These are phyloP conservation scores for Scaptomyza parva DNA, from an alignment of 2,888 invertebrate species.

Conservation along the genomic window DNA sequence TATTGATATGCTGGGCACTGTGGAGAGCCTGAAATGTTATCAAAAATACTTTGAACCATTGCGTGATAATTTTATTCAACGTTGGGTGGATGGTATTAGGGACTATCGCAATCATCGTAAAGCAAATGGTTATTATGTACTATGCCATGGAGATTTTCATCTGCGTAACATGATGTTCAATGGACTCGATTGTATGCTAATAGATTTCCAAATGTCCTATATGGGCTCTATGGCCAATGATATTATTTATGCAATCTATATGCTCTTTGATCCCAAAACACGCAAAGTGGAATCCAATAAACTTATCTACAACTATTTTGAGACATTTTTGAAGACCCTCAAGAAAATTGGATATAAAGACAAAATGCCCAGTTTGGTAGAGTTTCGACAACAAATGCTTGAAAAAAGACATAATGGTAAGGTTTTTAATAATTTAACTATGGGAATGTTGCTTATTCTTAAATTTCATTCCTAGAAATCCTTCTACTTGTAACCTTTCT, in stretches of 20 bases:
- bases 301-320: slow-evolving; percentile 61
- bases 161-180: slow-evolving; percentile 69
- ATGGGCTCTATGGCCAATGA: slow-evolving; percentile 60
- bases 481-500: slow-evolving; percentile 35
- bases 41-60: slow-evolving; percentile 56
- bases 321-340: slow-evolving; percentile 49
- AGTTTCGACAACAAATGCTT: slow-evolving; percentile 59
- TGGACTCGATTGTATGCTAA: slow-evolving; percentile 44
- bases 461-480: slow-evolving; percentile 26
- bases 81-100: slow-evolving; percentile 13
- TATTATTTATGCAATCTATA: slow-evolving; percentile 60
- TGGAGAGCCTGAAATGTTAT: slow-evolving; percentile 46
- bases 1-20: slow-evolving; percentile 42
- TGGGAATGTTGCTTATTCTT: no score
- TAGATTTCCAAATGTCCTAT: slow-evolving; percentile 64
- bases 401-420: slow-evolving; percentile 56
- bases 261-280: slow-evolving; percentile 59
- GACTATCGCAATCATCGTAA: slow-evolving; percentile 47
- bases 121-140: slow-evolving; percentile 30
- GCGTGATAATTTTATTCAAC: slow-evolving; percentile 9
- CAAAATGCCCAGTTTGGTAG: slow-evolving; percentile 56
- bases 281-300: slow-evolving; percentile 55
- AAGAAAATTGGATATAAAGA: slow-evolving; percentile 60
- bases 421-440: slow-evolving; percentile 10
- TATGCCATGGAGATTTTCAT: slow-evolving; percentile 70